A percentile compares a stretch with the other conserved stretches of the same genome.
Evolutionary conservation across 2,888 invertebrate genomes (phyloP).

Genomic region (Lamellibrachia satsuma): DNA sequence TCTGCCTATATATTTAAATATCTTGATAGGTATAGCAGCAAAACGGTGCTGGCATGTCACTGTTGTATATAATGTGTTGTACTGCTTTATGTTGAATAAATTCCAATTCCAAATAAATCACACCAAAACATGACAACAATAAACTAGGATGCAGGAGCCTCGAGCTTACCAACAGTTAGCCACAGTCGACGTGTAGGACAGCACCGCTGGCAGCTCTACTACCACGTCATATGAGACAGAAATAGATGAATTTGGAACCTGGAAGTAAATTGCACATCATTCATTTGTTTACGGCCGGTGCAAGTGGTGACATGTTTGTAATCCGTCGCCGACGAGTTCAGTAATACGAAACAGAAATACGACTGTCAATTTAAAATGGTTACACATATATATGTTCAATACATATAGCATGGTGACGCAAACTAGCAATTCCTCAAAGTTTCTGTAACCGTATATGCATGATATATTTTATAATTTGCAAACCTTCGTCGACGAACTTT

Average conservation of each 20-base stretch:
- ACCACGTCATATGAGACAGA: neutral
- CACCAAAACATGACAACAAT: too few relatives aligned
- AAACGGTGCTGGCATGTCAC: too few relatives aligned
- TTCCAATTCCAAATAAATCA: too few relatives aligned
- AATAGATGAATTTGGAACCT: neutral
- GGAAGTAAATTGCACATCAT: neutral
- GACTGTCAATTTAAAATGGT: neutral
- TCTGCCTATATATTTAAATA: too few relatives aligned
- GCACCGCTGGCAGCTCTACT: neutral
- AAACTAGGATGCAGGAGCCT: neutral
- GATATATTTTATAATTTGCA: neutral
- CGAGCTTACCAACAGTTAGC: neutral
- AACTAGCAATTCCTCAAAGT: neutral
- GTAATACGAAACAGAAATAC: conserved; percentile 8
- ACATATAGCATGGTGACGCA: neutral
- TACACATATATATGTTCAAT: neutral
- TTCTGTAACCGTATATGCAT: neutral
- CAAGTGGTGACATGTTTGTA: neutral
- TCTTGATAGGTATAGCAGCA: too few relatives aligned
- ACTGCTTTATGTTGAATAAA: too few relatives aligned
- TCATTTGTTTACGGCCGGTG: neutral
- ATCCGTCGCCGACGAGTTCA: neutral
- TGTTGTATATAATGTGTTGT: too few relatives aligned
- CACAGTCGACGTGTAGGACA: neutral
- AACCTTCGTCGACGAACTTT: neutral